These are phyloP conservation scores for Procambarus virginalis DNA, from an alignment of 1,140 invertebrate species.

Conservation along the genomic window DNA sequence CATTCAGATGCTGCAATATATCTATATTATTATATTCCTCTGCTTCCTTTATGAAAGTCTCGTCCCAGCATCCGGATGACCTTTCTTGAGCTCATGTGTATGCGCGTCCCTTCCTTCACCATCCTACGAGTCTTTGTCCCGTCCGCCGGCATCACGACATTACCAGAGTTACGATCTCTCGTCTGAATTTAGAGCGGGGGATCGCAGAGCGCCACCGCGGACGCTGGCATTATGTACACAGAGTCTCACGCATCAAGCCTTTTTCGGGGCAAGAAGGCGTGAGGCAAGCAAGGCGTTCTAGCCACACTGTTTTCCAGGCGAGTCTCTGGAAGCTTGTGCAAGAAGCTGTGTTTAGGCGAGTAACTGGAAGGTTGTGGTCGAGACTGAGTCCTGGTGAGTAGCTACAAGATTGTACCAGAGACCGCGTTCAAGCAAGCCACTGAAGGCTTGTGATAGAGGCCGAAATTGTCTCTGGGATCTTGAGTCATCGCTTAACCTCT, in stretches of 20 bases:
- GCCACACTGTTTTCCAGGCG: too few relatives aligned
- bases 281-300: neutral
- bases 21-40: neutral
- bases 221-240: neutral
- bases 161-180: conserved; percentile 1
- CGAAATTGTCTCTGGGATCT: too few relatives aligned
- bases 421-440: too few relatives aligned
- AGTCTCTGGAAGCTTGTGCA: too few relatives aligned
- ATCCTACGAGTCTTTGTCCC: neutral
- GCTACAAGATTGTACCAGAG: too few relatives aligned
- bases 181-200: conserved; percentile 6
- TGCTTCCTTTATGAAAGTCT: neutral
- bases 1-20: neutral
- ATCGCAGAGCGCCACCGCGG: neutral
- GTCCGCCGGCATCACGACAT: neutral
- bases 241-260: neutral
- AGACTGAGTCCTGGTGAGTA: too few relatives aligned
- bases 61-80: neutral
- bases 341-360: too few relatives aligned
- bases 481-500: too few relatives aligned
- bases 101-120: neutral
- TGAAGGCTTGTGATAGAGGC: too few relatives aligned
- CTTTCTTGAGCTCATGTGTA: neutral
- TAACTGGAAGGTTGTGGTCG: too few relatives aligned
- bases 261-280: neutral